These are phyloP conservation scores for Danio choprae DNA, from an alignment of 2,797 vertebrate genomes.

Conservation along the genomic window DNA sequence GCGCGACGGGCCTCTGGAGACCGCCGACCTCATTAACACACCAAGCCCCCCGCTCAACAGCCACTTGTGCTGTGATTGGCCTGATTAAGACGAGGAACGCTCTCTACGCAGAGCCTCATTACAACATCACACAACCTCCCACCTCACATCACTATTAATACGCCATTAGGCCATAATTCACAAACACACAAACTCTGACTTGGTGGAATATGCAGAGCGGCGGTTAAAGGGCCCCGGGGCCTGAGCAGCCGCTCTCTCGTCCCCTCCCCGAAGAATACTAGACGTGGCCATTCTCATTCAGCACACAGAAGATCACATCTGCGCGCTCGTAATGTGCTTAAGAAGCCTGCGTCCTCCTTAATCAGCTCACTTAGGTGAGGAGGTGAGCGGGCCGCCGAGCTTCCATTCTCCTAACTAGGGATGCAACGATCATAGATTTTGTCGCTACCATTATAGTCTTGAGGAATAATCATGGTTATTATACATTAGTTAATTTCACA, in stretches of 20 bases:
- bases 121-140: conserved; percentile 37
- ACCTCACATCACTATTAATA: conserved; percentile 33
- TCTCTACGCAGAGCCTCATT: conserved; percentile 21
- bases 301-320: conserved; percentile 79
- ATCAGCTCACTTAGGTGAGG: conserved; percentile 84
- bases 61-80: conserved; percentile 63
- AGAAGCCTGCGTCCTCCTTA: conserved; percentile 76
- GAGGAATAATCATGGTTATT: no score
- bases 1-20: conserved; percentile 36
- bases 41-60: conserved; percentile 45
- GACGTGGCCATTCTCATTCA: conserved; percentile 77
- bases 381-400: conserved; percentile 72
- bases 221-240: conserved; percentile 31
- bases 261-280: conserved; percentile 71
- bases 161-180: conserved; percentile 45
- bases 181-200: conserved; percentile 18
- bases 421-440: no score
- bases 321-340: conserved; percentile 76
- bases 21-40: conserved; percentile 48
- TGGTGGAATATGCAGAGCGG: conserved; percentile 19
- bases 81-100: conserved; percentile 60
- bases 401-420: no score
- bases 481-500: no score
- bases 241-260: neutral
- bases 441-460: no score